Evolutionary conservation across 37 sponge, comb jelly and placozoan species (phyloP).

Genomic region (Diacarnus erythraeanus): DNA sequence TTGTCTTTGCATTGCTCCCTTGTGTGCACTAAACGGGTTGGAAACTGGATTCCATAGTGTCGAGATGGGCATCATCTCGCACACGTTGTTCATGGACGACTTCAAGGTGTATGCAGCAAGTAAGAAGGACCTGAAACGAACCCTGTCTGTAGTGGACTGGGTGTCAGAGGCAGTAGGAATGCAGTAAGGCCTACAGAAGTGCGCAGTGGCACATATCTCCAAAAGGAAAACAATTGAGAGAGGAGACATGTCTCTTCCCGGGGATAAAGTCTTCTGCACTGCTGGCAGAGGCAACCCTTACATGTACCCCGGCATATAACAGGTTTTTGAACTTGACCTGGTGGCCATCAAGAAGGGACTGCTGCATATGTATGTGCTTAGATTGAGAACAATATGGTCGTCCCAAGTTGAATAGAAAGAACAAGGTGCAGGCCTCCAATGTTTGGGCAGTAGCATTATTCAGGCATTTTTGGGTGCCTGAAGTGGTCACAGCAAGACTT

Average conservation of each 20-base stretch:
- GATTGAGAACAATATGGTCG: not conserved
- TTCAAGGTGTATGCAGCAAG: not conserved
- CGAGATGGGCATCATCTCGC: not conserved
- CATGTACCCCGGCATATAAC: slow-evolving; percentile 31
- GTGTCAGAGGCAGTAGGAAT: slow-evolving; percentile 24
- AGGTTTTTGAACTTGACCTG: too few species aligned
- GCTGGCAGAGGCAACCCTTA: not conserved
- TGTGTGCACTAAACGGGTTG: not conserved
- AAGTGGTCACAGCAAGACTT: not conserved
- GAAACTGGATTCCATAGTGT: not conserved
- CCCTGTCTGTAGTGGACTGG: not conserved
- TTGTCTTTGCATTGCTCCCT: not conserved
- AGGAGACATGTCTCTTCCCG: not conserved
- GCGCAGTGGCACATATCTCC: slow-evolving; percentile 21
- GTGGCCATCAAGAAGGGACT: too few species aligned
- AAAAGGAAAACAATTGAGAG: not conserved
- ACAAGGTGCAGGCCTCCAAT: not conserved
- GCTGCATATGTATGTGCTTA: too few species aligned
- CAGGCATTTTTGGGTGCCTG: not conserved
- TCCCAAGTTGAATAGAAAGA: not conserved
- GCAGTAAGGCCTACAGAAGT: slow-evolving; percentile 28
- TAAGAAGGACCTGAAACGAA: not conserved
- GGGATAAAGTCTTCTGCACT: not conserved
- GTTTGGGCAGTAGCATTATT: not conserved
- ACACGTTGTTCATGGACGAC: slow-evolving; percentile 4